Conservation (phyloP, 35 echinoderm and acorn worm species). For the Eucidaris tribuloides region DNA sequence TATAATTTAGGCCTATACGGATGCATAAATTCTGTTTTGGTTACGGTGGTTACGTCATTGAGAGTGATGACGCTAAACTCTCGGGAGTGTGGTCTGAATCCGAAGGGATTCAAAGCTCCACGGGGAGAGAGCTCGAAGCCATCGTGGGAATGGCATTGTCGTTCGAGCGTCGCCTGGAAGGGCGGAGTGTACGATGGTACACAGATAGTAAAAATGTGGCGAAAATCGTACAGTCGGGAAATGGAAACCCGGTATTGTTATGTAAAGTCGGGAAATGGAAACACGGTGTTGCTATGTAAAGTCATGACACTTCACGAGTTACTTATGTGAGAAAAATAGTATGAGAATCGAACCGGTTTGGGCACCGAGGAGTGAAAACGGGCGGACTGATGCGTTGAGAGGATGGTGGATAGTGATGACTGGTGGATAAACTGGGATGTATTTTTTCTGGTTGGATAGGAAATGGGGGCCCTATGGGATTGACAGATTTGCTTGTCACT, state of each 20-base stretch:
- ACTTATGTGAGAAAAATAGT: not conserved
- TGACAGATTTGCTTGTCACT: constrained; percentile 25
- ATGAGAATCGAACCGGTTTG: not conserved
- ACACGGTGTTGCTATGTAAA: too few species aligned
- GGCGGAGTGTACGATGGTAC: not conserved
- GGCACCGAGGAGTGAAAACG: constrained; percentile 3
- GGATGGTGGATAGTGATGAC: constrained; percentile 3
- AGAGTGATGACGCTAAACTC: too few species aligned
- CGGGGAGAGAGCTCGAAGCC: constrained; percentile 19
- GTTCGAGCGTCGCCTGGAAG: not conserved
- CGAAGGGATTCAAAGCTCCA: constrained; percentile 23
- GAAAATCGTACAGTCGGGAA: too few species aligned
- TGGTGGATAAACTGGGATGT: not conserved
- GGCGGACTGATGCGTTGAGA: constrained; percentile 7
- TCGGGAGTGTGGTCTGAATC: not conserved
- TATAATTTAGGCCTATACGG: too few species aligned
- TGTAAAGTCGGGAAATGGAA: too few species aligned
- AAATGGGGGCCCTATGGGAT: too few species aligned
- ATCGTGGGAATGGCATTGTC: not conserved
- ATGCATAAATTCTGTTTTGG: too few species aligned
- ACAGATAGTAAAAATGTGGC: constrained; percentile 31
- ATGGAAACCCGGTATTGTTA: not conserved
- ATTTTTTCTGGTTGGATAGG: not conserved
- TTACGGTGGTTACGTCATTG: too few species aligned
- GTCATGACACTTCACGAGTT: too few species aligned